Evolutionary conservation across 2,113 vertebrate genomes (phyloP).

Genomic region (Silurus meridionalis): DNA sequence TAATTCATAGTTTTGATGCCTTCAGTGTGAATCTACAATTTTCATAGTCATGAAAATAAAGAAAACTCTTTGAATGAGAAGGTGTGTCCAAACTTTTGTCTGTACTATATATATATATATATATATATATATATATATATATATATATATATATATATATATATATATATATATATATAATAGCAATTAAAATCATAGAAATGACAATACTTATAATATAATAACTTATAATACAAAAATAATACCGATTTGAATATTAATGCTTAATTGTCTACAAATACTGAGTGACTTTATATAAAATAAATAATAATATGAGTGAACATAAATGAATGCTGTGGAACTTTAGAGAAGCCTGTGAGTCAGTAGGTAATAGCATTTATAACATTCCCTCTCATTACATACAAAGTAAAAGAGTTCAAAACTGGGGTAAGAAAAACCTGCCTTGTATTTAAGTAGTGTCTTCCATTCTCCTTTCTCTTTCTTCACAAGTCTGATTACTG

Average conservation of each 20-base stretch:
- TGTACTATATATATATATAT: no score
- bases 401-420: background rate
- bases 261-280: background rate
- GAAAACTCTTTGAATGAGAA: no score
- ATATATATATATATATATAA: no score
- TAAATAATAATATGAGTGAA: background rate
- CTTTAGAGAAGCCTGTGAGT: background rate
- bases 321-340: background rate
- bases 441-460: constrained; percentile 65
- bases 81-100: no score
- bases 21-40: no score
- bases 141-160: no score
- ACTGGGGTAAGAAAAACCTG: background rate
- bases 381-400: background rate
- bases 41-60: no score
- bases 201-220: no score
- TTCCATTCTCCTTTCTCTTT: constrained; percentile 60
- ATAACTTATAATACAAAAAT: no score
- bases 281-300: background rate
- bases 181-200: no score
- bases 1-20: no score
- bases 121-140: no score
- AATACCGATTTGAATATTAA: background rate
- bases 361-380: background rate
- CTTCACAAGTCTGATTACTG: constrained; percentile 68